Percentiles rank a stretch among this genome's conserved stretches.
Conservation (phyloP, 2,888 invertebrate species). For the Melieria picta region DNA sequence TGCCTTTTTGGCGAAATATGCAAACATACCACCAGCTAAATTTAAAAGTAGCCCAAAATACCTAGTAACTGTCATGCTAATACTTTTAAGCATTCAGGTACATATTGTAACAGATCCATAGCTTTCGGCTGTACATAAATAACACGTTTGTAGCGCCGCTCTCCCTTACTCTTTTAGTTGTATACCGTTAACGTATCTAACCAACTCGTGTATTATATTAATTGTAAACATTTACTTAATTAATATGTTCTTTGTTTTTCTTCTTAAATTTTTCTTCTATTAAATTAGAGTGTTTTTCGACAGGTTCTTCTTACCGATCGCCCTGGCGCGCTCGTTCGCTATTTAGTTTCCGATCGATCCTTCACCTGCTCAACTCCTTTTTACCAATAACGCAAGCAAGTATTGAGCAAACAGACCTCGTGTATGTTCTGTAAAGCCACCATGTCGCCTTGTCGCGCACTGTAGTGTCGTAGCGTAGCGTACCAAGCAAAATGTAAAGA, state of each 20-base stretch:
- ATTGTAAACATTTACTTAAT: constrained; percentile 5
- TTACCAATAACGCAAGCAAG: not conserved
- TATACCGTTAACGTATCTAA: too few species aligned
- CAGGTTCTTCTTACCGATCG: constrained; percentile 7
- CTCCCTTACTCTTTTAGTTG: too few species aligned
- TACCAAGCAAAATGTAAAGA: not conserved
- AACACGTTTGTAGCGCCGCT: too few species aligned
- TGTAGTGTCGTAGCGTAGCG: too few species aligned
- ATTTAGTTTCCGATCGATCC: not conserved
- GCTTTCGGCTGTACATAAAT: too few species aligned
- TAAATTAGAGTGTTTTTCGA: constrained; percentile 13
- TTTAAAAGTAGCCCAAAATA: too few species aligned
- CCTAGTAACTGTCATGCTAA: too few species aligned
- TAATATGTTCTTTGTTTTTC: constrained; percentile 15
- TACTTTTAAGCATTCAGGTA: too few species aligned
- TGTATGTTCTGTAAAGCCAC: not conserved
- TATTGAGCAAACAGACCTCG: not conserved
- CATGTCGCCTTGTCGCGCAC: not conserved
- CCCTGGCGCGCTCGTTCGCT: not conserved
- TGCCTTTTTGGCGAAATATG: too few species aligned
- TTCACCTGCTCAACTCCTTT: not conserved
- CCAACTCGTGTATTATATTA: not conserved
- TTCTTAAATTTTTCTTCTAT: constrained; percentile 7
- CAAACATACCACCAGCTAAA: too few species aligned
- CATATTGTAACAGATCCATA: too few species aligned